Evolutionary conservation across 1,140 invertebrate species (phyloP).

Genomic region (Atta texana): DNA sequence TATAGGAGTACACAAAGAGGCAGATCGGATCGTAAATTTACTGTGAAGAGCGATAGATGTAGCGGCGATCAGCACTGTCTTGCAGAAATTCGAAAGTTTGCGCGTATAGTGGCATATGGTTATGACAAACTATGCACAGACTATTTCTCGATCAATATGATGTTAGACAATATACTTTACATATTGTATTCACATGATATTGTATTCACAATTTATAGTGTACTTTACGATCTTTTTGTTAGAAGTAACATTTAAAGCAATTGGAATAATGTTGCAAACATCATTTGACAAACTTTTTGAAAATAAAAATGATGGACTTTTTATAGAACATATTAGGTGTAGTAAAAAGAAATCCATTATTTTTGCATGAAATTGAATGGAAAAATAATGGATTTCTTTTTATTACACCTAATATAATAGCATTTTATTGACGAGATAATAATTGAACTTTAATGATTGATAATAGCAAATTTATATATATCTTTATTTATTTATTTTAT

Average conservation of each 20-base stretch:
- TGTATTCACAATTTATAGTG: not conserved
- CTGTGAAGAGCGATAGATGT: constrained; percentile 1
- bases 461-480: not conserved
- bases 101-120: not conserved
- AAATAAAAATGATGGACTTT: not conserved
- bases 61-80: not conserved
- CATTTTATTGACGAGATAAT: too few species aligned
- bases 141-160: constrained; percentile 32
- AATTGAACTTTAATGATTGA: too few species aligned
- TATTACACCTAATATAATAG: too few species aligned
- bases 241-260: not conserved
- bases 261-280: not conserved
- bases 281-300: not conserved
- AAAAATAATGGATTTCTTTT: too few species aligned
- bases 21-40: not conserved
- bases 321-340: too few species aligned
- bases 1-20: not conserved
- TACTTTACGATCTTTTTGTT: not conserved
- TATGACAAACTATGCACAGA: not conserved
- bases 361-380: too few species aligned
- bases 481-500: not conserved
- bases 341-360: too few species aligned
- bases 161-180: constrained; percentile 1
- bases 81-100: constrained; percentile 40
- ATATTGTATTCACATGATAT: not conserved